These are phyloP conservation scores for Eueremaeus valkanovi DNA, from an alignment of 2,888 invertebrate species.

Conservation along the genomic window DNA sequence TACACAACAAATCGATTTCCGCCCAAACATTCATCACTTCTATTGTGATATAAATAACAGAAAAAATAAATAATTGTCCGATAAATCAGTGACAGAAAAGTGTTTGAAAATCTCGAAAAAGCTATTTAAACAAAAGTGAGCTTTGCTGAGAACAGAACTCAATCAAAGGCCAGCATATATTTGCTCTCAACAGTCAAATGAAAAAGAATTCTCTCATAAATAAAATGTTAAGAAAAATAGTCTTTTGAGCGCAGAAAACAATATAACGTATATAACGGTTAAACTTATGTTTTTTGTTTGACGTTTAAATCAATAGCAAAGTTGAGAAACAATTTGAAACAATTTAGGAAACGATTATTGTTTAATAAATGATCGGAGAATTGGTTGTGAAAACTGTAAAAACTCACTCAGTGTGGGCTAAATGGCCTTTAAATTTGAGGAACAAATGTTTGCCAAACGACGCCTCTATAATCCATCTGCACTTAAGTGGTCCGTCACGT, in stretches of 20 bases:
- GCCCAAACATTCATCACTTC: conserved; percentile 40
- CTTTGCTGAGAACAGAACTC: neutral
- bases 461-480: conserved; percentile 48
- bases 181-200: neutral
- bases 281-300: conserved; percentile 23
- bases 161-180: neutral
- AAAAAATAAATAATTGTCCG: neutral
- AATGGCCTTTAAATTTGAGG: conserved; percentile 47
- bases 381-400: neutral
- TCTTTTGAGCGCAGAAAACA: neutral
- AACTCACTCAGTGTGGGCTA: neutral
- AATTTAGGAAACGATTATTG: conserved; percentile 24
- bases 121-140: neutral
- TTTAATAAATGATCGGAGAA: conserved; percentile 19
- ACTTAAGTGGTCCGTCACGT: conserved; percentile 39
- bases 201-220: neutral
- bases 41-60: conserved; percentile 36
- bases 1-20: conserved; percentile 60
- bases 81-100: neutral
- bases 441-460: conserved; percentile 48
- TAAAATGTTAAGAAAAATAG: neutral
- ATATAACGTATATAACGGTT: neutral
- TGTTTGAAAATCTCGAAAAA: neutral
- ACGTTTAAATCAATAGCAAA: neutral
- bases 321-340: neutral